These are phyloP conservation scores for Dendrocincla tyrannina DNA, from an alignment of 2,797 vertebrate genomes.

Conservation along the genomic window DNA sequence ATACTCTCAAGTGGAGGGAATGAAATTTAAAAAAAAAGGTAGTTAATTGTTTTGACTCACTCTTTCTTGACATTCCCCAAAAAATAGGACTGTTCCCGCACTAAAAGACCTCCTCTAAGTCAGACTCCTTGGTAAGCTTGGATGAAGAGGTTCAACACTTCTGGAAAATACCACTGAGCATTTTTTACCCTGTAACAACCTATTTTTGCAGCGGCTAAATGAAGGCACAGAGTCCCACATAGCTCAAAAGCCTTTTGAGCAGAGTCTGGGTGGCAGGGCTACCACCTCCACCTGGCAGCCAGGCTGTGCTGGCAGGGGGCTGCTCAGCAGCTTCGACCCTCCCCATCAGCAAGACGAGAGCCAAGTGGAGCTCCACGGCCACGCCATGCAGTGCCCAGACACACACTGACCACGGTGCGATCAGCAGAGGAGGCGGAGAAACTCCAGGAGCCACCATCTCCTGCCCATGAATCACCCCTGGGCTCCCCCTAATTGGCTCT, in stretches of 20 bases:
- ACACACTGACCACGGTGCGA: fast-evolving
- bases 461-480: fast-evolving
- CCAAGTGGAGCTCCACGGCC: fast-evolving
- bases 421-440: fast-evolving
- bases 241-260: neutral
- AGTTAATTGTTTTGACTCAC: neutral
- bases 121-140: neutral
- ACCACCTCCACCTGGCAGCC: neutral
- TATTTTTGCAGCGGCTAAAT: neutral
- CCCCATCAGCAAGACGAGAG: neutral
- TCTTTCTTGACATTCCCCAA: neutral
- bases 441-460: neutral
- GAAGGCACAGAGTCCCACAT: neutral
- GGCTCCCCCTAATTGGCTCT: neutral
- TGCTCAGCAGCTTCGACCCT: neutral
- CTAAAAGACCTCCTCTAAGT: neutral
- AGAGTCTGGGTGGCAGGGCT: neutral
- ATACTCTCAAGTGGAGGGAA: neutral
- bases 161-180: neutral
- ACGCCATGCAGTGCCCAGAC: fast-evolving
- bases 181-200: fast-evolving
- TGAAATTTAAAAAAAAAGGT: neutral
- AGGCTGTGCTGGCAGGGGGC: neutral
- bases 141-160: neutral
- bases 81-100: neutral